A percentile compares a stretch with the other conserved stretches of the same genome.
phyloP scores from a whole-genome alignment of 2,888 invertebrate genomes.

The Synanthedon vespiformis region DNA sequence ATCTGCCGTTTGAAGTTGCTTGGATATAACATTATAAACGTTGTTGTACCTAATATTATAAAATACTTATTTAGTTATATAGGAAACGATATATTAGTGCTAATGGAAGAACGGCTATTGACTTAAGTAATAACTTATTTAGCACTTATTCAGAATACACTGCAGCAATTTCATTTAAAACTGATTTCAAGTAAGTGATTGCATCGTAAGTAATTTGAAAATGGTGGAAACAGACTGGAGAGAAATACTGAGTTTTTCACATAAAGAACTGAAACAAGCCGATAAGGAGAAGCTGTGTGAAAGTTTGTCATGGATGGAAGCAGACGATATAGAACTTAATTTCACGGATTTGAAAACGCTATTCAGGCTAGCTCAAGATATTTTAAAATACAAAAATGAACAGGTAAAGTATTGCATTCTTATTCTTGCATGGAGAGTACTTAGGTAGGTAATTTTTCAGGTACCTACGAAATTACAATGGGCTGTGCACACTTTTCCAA shows the following conservation, averaged over 20 bases:
- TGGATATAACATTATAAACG: too few species aligned
- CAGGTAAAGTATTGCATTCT: conserved; percentile 57
- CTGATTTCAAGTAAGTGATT: too few species aligned
- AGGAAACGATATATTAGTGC: background rate
- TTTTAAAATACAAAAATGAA: conserved; percentile 76
- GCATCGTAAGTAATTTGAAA: conserved; percentile 4
- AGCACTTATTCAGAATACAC: background rate
- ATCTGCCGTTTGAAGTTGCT: too few species aligned
- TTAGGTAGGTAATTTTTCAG: too few species aligned
- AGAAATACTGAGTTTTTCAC: conserved; percentile 65
- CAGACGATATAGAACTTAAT: conserved; percentile 68
- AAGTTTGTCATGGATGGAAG: conserved; percentile 72
- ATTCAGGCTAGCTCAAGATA: conserved; percentile 74
- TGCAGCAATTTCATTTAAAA: background rate
- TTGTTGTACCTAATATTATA: too few species aligned
- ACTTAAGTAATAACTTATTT: background rate
- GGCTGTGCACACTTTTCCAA: background rate
- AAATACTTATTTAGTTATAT: too few species aligned
- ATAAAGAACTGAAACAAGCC: conserved; percentile 66
- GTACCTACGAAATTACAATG: background rate
- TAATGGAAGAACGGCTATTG: background rate
- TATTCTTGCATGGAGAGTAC: background rate
- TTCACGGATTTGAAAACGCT: conserved; percentile 67
- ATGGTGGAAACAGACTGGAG: conserved; percentile 71
- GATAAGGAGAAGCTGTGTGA: conserved; percentile 76